Evolutionary conservation across 2,113 vertebrate genomes (phyloP).

Genomic region (Boleophthalmus pectinirostris): DNA sequence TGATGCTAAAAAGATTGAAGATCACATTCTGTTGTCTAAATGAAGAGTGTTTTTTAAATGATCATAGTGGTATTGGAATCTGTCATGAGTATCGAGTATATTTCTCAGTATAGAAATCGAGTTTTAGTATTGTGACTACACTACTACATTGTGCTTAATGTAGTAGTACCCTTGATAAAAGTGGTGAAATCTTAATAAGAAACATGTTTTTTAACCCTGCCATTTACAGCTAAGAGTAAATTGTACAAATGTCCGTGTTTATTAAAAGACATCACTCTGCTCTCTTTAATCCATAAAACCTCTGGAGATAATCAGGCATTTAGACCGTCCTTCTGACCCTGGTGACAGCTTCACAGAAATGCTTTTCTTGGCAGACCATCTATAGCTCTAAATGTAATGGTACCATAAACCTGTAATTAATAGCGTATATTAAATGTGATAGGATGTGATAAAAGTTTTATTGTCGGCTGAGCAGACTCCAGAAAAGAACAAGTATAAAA

Average conservation of each 20-base stretch:
- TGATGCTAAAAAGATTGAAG: too few species aligned
- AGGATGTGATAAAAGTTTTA: conserved; percentile 1
- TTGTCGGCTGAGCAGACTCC: not conserved
- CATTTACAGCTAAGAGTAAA: not conserved
- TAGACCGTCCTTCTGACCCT: conserved; percentile 31
- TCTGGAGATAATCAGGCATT: conserved; percentile 38
- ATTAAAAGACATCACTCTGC: conserved; percentile 29
- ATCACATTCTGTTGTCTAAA: too few species aligned
- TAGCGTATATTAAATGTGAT: not conserved
- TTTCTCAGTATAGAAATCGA: too few species aligned
- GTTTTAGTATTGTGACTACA: too few species aligned
- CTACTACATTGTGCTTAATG: too few species aligned
- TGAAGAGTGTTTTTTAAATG: too few species aligned
- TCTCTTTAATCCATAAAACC: conserved; percentile 24
- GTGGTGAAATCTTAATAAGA: too few species aligned
- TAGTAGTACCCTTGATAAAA: too few species aligned
- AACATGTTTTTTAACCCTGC: not conserved
- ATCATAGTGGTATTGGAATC: too few species aligned
- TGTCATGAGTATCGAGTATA: too few species aligned
- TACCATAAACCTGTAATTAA: conserved; percentile 5
- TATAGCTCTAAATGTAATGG: not conserved
- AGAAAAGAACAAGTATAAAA: not conserved
- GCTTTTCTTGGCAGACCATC: conserved; percentile 8
- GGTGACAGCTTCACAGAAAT: conserved; percentile 27
- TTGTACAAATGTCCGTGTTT: conserved; percentile 11